Evolutionary conservation across 2,113 vertebrate species (phyloP), one percentile per base, ranked within the genome.

Genomic region (Todiramphus chloris): DNA sequence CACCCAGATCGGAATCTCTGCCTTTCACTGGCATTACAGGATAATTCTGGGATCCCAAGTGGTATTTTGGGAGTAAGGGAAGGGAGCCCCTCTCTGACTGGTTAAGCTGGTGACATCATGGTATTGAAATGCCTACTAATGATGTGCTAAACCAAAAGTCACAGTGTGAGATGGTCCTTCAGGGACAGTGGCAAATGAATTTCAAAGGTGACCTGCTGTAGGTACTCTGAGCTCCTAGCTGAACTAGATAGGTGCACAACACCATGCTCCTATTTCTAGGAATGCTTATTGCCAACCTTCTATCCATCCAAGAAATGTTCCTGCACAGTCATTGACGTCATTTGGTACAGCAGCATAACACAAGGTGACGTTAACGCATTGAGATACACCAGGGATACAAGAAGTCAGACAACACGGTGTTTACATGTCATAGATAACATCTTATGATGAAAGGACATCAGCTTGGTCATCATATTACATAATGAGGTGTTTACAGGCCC

Each of bases 131-230:
- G 15, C 16, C n/a, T 62, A 5, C 33, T 74, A 43, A 37, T 27
- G 30, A 68, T 2, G 2, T 25, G 23, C 12, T 59, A 68, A 76
- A 64, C 51, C 31, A 75, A 43, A 89, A 79, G 24, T 41, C 24
- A 41, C 0, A 0, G 12, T 58, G 31, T 2, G 2, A 23, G 50
- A 25, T 25, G 23, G 28, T 56, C 0, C 0, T 51, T 69, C 35
- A 56, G 10, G 39, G 24, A 39, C 21, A 90, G 28, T 11, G 31
- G 31, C 18, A 84, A 46, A 50, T 11, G 11, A 31, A 51, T 41
- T 79, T 79, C 50, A 87, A 39, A 89, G 66, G 50, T 51, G 70
- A 66, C 16, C 11, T 88, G 31, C 75, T 60, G 27, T 53, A 16
- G 70, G 37, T 68, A 33, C 55, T 31, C 24, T 87, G 64, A 69